Evolutionary conservation across 1,140 invertebrate species (phyloP).

Genomic region (Dreissena polymorpha): DNA sequence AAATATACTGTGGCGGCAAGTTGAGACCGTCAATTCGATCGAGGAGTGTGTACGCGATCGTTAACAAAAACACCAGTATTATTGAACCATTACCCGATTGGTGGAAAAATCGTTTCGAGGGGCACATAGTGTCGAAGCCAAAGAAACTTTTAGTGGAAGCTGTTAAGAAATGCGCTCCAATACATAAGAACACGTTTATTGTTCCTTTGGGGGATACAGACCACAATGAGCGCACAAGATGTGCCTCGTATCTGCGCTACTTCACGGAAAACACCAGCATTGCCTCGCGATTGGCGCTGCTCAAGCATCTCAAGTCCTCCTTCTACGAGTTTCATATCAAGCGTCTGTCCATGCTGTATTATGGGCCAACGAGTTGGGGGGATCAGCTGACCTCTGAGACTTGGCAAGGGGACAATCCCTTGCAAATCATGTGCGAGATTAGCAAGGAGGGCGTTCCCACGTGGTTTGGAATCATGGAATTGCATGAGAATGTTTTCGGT

Average conservation of each 20-base stretch:
- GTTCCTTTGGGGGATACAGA: constrained; percentile 67
- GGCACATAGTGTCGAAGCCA: constrained; percentile 11
- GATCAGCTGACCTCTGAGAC: constrained; percentile 62
- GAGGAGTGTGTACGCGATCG: constrained; percentile 62
- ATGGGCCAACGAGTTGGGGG: constrained; percentile 64
- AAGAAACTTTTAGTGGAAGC: constrained; percentile 35
- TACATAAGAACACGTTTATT: constrained; percentile 56
- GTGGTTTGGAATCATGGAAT: constrained; percentile 65
- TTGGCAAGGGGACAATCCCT: constrained; percentile 62
- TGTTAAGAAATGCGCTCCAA: constrained; percentile 29
- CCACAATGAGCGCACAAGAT: constrained; percentile 60
- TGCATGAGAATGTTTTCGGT: constrained; percentile 64
- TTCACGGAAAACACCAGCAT: constrained; percentile 68
- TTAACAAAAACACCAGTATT: constrained; percentile 50
- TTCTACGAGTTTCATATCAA: constrained; percentile 69
- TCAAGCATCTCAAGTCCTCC: constrained; percentile 57
- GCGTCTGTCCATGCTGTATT: constrained; percentile 63
- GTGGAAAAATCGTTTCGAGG: constrained; percentile 62
- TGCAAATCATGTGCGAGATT: constrained; percentile 61
- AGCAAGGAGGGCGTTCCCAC: constrained; percentile 45
- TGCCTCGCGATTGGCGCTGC: constrained; percentile 61
- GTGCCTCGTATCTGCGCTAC: constrained; percentile 67
- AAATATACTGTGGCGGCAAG: constrained; percentile 64
- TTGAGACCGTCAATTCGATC: constrained; percentile 60
- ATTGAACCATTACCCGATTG: constrained; percentile 60